These are phyloP conservation scores for Ligdia adustata DNA, from an alignment of 2,888 invertebrate genomes.

Conservation along the genomic window DNA sequence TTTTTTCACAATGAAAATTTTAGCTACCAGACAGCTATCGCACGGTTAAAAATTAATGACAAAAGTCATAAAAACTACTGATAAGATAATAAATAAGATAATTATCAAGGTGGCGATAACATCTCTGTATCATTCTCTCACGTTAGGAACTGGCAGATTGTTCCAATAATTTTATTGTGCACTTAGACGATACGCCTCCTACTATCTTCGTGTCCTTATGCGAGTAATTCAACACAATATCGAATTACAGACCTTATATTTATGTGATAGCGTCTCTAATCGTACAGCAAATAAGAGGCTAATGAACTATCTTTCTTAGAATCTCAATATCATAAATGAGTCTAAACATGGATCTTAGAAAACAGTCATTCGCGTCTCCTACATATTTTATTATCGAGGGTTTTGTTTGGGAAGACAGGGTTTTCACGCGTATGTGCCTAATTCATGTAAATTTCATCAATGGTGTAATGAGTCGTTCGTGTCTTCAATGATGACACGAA, in stretches of 20 bases:
- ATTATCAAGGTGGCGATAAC: slow-evolving; percentile 39
- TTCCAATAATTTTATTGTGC: slow-evolving; percentile 63
- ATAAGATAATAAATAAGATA: background rate
- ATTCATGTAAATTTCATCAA: too few species aligned
- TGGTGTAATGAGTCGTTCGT: too few species aligned
- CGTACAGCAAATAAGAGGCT: background rate
- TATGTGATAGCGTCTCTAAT: slow-evolving; percentile 3
- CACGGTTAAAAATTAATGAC: too few species aligned
- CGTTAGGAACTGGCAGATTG: slow-evolving; percentile 42
- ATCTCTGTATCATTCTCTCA: slow-evolving; percentile 40
- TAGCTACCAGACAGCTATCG: too few species aligned
- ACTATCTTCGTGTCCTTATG: slow-evolving; percentile 39
- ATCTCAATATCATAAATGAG: slow-evolving; percentile 7
- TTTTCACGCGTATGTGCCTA: too few species aligned
- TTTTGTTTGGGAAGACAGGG: too few species aligned
- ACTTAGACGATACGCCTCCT: slow-evolving; percentile 46
- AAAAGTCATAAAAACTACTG: slow-evolving; percentile 1
- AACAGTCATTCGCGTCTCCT: too few species aligned
- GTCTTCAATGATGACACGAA: too few species aligned
- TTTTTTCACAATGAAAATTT: too few species aligned
- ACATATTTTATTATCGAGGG: too few species aligned
- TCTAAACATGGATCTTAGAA: too few species aligned
- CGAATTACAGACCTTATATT: slow-evolving; percentile 18
- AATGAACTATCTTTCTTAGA: slow-evolving; percentile 8
- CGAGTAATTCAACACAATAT: slow-evolving; percentile 9